Conservation (phyloP, 2,888 invertebrate species). For the Drosophila cognata region DNA sequence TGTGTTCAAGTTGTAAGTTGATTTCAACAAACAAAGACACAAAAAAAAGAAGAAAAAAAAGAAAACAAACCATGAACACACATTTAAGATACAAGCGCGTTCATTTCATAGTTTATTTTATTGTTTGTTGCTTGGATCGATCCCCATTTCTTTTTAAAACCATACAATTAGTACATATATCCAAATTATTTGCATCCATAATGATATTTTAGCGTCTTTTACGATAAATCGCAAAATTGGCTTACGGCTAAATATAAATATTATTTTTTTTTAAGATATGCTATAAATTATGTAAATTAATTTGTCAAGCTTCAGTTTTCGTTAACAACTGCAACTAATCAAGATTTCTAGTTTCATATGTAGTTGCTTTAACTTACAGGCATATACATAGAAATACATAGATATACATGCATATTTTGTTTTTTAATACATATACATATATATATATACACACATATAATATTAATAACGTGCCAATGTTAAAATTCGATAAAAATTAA, state of each 20-base stretch:
- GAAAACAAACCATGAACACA: not conserved
- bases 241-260: conserved; percentile 12
- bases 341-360: conserved; percentile 42
- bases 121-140: conserved; percentile 57
- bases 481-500: conserved; percentile 41
- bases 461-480: conserved; percentile 77
- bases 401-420: conserved; percentile 53
- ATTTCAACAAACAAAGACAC: conserved; percentile 35
- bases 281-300: conserved; percentile 19
- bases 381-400: conserved; percentile 32
- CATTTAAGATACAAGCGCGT: conserved; percentile 16
- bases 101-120: conserved; percentile 63
- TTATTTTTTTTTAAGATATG: conserved; percentile 20
- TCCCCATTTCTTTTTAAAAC: conserved; percentile 9
- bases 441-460: conserved; percentile 41
- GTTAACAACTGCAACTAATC: conserved; percentile 27
- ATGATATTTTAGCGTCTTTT: conserved; percentile 46
- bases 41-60: conserved; percentile 18
- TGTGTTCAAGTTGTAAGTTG: conserved; percentile 31
- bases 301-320: conserved; percentile 34
- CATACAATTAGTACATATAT: conserved; percentile 4
- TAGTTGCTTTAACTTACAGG: conserved; percentile 23
- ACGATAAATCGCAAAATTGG: conserved; percentile 22
- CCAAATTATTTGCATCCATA: conserved; percentile 24
- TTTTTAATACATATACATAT: conserved; percentile 53